Evolutionary conservation across 2,113 vertebrate genomes (phyloP).

Genomic region (Galeopterus variegatus): DNA sequence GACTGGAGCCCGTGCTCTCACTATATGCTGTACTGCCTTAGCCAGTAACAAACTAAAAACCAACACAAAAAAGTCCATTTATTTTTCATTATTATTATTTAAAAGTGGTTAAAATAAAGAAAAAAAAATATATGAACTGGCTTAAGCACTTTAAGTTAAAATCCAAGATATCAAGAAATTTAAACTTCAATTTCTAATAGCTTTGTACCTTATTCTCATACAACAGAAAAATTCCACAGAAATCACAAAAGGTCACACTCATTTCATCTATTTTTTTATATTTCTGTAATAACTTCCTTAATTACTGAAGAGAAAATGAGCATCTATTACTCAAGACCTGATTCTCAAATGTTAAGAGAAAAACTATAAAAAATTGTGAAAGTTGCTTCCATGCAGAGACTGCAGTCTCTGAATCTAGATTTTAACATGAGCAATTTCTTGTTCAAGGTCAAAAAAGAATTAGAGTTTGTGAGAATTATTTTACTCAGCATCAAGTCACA

Average conservation of each 20-base stretch:
- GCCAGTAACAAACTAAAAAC: background rate
- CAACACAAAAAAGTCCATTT: background rate
- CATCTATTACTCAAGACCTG: background rate
- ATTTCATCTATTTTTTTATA: slow-evolving; percentile 35
- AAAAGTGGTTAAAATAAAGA: background rate
- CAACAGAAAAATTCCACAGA: background rate
- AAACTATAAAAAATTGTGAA: slow-evolving; percentile 21
- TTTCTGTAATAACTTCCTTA: background rate
- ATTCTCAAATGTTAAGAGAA: slow-evolving; percentile 16
- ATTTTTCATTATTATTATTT: background rate
- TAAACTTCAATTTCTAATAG: slow-evolving; percentile 40
- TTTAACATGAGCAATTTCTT: slow-evolving; percentile 53
- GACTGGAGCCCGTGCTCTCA: background rate
- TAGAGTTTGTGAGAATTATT: background rate
- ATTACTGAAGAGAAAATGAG: background rate
- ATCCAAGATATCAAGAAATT: background rate
- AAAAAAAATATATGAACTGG: background rate
- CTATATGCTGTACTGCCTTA: background rate
- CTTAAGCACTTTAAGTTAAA: slow-evolving; percentile 44
- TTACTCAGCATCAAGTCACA: background rate
- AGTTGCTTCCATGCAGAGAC: slow-evolving; percentile 48
- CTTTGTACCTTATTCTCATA: background rate
- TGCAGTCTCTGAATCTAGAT: background rate
- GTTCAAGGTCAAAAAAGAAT: slow-evolving; percentile 41
- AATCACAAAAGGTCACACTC: background rate